Conservation (phyloP, 2,797 vertebrate species). For the Echiichthys vipera region DNA sequence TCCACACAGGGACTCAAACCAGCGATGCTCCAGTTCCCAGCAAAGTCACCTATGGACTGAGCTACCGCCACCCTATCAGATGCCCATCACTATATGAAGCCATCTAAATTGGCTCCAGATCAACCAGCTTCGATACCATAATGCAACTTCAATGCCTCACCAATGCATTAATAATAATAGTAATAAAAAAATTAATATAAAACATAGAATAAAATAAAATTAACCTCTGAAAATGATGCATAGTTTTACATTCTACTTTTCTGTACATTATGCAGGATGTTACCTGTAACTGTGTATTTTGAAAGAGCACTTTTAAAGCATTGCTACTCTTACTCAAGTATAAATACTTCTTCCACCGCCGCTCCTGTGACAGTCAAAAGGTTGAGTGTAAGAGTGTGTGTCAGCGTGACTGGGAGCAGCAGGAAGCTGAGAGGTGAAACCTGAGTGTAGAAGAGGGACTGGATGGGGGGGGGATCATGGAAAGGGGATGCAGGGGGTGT, state of each 20-base stretch:
- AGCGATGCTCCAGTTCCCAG: too few species aligned
- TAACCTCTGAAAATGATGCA: background rate
- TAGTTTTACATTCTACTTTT: too few species aligned
- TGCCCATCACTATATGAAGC: background rate
- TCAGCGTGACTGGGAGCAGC: conserved; percentile 67
- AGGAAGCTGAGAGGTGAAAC: conserved; percentile 76
- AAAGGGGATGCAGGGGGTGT: conserved; percentile 48
- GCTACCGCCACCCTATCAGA: too few species aligned
- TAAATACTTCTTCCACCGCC: background rate
- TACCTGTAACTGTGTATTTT: background rate
- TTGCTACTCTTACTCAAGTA: background rate
- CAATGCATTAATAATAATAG: background rate
- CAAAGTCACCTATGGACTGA: too few species aligned
- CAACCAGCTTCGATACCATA: background rate
- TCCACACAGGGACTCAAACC: too few species aligned
- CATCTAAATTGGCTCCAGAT: background rate
- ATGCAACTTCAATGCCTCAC: background rate
- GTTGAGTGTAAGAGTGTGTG: conserved; percentile 68
- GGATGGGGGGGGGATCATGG: conserved; percentile 23
- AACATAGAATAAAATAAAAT: background rate
- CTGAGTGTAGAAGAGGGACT: conserved; percentile 64
- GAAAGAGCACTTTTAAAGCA: background rate
- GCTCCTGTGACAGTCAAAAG: conserved; percentile 28
- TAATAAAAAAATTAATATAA: background rate
- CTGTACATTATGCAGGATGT: background rate